phyloP scores from a whole-genome alignment of 2,888 invertebrate species.

The Platycnemis pennipes region DNA sequence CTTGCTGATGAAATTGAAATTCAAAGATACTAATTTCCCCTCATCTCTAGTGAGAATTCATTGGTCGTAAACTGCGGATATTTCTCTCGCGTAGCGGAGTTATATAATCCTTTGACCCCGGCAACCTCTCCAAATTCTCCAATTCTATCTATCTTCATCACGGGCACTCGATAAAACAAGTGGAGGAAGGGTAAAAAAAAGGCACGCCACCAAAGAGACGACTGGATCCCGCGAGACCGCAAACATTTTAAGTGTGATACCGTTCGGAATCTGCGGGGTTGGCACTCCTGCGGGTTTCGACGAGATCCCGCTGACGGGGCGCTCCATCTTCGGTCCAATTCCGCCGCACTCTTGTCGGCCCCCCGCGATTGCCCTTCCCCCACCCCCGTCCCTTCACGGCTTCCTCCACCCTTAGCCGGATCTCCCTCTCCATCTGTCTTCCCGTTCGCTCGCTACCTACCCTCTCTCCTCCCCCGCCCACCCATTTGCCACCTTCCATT shows the following conservation, averaged over 20 bases:
- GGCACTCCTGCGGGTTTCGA: constrained; percentile 28
- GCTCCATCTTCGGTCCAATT: constrained; percentile 53
- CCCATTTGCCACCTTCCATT: constrained; percentile 43
- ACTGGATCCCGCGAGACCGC: neutral
- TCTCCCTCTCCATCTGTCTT: neutral
- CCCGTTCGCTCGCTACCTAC: neutral
- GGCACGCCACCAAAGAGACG: neutral
- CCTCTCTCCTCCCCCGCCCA: neutral
- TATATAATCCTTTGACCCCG: no score
- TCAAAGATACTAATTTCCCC: no score
- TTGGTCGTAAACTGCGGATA: no score
- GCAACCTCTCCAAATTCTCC: no score
- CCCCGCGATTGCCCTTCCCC: constrained; percentile 8
- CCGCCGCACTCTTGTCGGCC: constrained; percentile 28
- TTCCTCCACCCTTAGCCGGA: neutral
- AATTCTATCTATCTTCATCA: neutral
- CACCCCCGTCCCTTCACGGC: neutral
- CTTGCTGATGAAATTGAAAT: no score
- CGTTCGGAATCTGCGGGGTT: constrained; percentile 4
- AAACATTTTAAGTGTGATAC: neutral
- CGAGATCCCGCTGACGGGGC: constrained; percentile 17
- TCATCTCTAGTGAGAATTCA: no score
- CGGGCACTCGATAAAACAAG: neutral
- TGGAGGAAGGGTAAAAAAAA: neutral
- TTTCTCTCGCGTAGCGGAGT: no score